Evolutionary conservation across 2,888 invertebrate genomes (phyloP), one percentile per base, ranked within the genome.

Genomic region (Sinopyrophorus schimmeli): DNA sequence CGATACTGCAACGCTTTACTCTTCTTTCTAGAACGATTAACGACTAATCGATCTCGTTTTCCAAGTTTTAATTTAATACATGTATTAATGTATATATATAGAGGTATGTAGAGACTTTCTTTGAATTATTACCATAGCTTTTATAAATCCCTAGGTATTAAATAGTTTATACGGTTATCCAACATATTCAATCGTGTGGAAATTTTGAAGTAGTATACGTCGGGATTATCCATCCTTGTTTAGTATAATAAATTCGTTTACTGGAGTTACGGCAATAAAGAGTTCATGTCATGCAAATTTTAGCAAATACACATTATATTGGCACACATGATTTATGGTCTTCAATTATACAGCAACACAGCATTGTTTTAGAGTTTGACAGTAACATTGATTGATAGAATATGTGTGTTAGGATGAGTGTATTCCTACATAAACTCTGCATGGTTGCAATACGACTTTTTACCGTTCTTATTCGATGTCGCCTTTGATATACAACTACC

Each of bases 291-390:
- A 65, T 64, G 65, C 64, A 66, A 63, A 66, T 64, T 61, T 57
- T 52, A 59, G 57, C 60, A 60, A 61, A 64, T 65, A 64, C 62
- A 64, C 61, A 61, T 66, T 43, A 39, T 66, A 67, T 66, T 63
- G 59, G 59, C 56, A 61, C 63, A 55, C 64, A 70, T 72, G 72
- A 72, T 72, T 64, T 68, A 72, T 71, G 58, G 68, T 67, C 62
- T 68, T 70, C 71, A 73, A 73, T 73, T 73, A 72, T 71, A 70
- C 71, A 63, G 64, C 64, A 67, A 71, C 72, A 72, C 69, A 69
- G 69, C 71, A 72, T 72, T 73, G 72, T 73, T 73, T 72, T 69
- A 68, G 60, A 65, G 63, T 60, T 55, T 70, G 71, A 71, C 71
- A 71, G 69, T 61, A 68, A 70, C 71, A 71, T 68, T 72, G 72